Evolutionary conservation across 2,797 vertebrate genomes (phyloP).

Genomic region (Poecilia velifera): DNA sequence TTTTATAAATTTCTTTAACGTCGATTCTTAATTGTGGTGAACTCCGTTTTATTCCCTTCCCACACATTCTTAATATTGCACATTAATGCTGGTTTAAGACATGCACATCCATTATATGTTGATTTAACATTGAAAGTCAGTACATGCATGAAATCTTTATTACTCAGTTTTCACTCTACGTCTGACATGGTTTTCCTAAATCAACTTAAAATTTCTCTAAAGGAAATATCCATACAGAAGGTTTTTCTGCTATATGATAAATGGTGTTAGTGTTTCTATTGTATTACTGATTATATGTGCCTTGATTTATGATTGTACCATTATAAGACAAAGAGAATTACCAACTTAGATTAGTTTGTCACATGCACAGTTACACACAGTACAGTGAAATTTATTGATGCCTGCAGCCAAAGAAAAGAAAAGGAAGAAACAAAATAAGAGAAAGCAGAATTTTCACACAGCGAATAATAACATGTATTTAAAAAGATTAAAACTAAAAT

Average conservation of each 20-base stretch:
- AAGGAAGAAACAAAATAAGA: too few relatives aligned
- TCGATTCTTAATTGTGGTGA: constrained; percentile 16
- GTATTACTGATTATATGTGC: background rate
- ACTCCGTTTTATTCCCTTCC: constrained; percentile 8
- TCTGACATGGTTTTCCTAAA: background rate
- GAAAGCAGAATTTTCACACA: too few relatives aligned
- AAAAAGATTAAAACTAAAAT: too few relatives aligned
- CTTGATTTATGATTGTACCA: background rate
- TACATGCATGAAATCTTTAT: background rate
- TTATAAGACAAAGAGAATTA: background rate
- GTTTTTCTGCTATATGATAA: background rate
- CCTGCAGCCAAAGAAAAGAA: too few relatives aligned
- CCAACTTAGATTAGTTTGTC: too few relatives aligned
- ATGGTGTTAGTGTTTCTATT: background rate
- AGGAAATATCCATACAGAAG: background rate
- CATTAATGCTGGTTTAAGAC: constrained; percentile 17
- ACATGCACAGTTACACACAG: too few relatives aligned
- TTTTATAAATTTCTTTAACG: constrained; percentile 17
- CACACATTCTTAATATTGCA: background rate
- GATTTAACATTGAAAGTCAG: background rate
- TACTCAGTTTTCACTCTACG: background rate
- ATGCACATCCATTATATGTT: background rate
- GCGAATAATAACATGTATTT: too few relatives aligned
- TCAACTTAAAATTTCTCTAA: background rate
- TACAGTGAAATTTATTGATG: too few relatives aligned